phyloP scores from a whole-genome alignment of 2,888 invertebrate genomes.

The Ornithoptera alexandrae region DNA sequence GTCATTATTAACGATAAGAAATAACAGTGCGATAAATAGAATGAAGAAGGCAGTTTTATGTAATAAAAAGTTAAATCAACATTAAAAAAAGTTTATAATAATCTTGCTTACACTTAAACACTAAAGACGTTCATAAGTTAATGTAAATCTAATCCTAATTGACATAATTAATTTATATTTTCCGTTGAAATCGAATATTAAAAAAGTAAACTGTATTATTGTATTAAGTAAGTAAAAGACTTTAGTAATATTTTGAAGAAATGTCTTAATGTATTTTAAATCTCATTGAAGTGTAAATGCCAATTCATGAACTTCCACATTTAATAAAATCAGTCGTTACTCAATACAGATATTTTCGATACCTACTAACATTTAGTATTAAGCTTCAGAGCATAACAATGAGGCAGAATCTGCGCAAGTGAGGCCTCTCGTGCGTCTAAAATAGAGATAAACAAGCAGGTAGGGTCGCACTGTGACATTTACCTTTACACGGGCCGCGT shows the following conservation, averaged over 20 bases:
- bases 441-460: conserved; percentile 42
- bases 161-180: too few relatives aligned
- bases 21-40: too few relatives aligned
- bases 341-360: conserved; percentile 14
- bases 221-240: too few relatives aligned
- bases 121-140: too few relatives aligned
- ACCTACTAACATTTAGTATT: conserved; percentile 24
- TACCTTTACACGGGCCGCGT: conserved; percentile 52
- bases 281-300: background rate
- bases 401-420: conserved; percentile 28
- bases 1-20: too few relatives aligned
- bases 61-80: too few relatives aligned
- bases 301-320: background rate
- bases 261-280: background rate
- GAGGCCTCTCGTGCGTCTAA: conserved; percentile 34
- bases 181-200: too few relatives aligned
- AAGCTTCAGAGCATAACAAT: conserved; percentile 18
- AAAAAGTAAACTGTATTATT: too few relatives aligned
- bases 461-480: conserved; percentile 52
- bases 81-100: too few relatives aligned
- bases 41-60: too few relatives aligned
- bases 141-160: too few relatives aligned
- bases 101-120: too few relatives aligned
- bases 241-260: background rate
- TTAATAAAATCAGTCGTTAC: background rate